Conservation (phyloP, 2,797 vertebrate species). For the Peromyscus eremicus region DNA sequence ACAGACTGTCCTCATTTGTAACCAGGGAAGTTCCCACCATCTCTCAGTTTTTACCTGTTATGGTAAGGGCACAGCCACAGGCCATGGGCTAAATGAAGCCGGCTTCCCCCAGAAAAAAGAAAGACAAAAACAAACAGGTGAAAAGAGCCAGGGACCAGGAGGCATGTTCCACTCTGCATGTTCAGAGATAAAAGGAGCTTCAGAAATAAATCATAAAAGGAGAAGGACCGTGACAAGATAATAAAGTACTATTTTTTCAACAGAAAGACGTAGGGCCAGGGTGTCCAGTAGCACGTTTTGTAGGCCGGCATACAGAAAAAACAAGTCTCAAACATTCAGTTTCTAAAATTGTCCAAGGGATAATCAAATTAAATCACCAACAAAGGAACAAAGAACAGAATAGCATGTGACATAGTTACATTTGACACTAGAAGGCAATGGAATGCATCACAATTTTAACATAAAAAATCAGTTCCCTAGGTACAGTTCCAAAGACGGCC, state of each 20-base stretch:
- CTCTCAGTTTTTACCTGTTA: neutral
- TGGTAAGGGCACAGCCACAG: neutral
- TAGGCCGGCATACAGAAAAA: neutral
- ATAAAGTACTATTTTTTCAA: conserved; percentile 27
- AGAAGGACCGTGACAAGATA: neutral
- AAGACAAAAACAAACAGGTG: neutral
- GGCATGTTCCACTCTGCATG: neutral
- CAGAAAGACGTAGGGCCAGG: neutral
- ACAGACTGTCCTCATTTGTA: neutral
- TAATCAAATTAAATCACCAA: neutral
- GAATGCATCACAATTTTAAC: neutral
- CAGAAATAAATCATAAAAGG: neutral
- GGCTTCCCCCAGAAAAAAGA: neutral
- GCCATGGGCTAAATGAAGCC: neutral
- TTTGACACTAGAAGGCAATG: neutral
- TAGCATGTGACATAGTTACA: neutral
- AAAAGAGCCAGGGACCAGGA: neutral
- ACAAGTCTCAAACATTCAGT: neutral
- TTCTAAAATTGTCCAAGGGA: neutral
- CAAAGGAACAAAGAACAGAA: neutral
- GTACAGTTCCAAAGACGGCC: neutral
- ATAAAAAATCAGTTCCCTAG: neutral
- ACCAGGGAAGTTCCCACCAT: neutral
- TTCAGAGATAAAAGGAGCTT: neutral
- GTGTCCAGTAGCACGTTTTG: neutral